Base-by-base conservation (phyloP, 2,888 invertebrate species). In the Xylophagus ater region DNA sequence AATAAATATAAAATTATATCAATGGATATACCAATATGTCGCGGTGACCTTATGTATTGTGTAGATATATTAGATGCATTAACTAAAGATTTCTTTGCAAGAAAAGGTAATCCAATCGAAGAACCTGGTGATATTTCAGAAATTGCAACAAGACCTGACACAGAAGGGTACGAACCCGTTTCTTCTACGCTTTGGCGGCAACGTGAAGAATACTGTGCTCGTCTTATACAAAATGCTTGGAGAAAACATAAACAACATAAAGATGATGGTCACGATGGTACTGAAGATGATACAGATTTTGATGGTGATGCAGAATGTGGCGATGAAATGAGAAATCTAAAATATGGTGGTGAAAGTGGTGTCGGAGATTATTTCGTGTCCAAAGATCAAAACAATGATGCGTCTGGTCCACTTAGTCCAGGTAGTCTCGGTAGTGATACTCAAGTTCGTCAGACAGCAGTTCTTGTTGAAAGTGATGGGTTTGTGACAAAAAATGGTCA, bases 1-100 rank as follows among this genome's bases (percentile, higher is more conserved):
- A 96, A 96, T 69, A 93, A 94, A 73, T 94, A 93, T 73, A 93
- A 94, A 76, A 88, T 97, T 64, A 90, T 96, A 62, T 89, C 90
- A 57, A 89, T 97, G 89, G 93, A 96, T 69, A 94, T 97, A 64
- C 89, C 96, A 51, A 96, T 97, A 65, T 97, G 94, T 72, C 89
- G 92, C 68, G 87, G 87, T 51, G 94, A 96, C 68, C 77, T 86
- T 70, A 90, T 94, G 81, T 93, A 89, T 73, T 97, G 96, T 70
- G 92, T 94, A 61, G 96, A 97, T 72, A 94, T 97, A 59, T 73
- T 97, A 61, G 96, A 97, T 70, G 94, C 94, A 49, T 76, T 97
- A 55, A 96, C 97, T 46, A 93, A 93, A 69, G 93, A 96, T 78
- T 96, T 96, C 76, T 90, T 97, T 68, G 94, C 90, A 50, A 76